Conservation (phyloP, 2,113 vertebrate genomes). For the Alethe diademata region DNA sequence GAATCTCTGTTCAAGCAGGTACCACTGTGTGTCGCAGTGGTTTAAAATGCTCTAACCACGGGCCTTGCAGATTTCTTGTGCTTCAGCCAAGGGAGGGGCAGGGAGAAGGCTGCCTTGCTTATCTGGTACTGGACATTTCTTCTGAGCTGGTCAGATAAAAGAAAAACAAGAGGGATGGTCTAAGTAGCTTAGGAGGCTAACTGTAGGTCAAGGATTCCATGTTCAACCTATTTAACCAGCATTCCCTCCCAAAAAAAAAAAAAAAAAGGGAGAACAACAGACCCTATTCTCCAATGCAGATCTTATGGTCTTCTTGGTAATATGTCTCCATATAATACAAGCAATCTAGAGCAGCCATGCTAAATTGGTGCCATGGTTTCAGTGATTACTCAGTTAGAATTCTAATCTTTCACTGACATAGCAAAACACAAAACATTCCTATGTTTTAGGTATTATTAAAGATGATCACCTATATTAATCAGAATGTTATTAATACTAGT, state of each 20-base stretch:
- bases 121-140: conserved; percentile 4
- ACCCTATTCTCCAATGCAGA: neutral
- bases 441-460: neutral
- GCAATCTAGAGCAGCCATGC: neutral
- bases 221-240: neutral
- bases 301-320: neutral
- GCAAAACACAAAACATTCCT: neutral
- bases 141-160: conserved; percentile 19
- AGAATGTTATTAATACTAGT: neutral
- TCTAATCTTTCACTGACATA: neutral
- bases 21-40: neutral
- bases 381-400: neutral
- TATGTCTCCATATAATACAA: neutral
- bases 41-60: neutral
- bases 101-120: neutral
- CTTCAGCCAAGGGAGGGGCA: neutral
- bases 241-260: fast-evolving
- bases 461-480: neutral
- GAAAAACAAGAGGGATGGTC: neutral
- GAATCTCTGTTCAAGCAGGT: neutral
- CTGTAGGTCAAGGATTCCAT: neutral
- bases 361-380: neutral
- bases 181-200: neutral
- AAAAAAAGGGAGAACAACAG: neutral
- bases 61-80: neutral